Base-by-base conservation (phyloP, 2,888 invertebrate species). In the Eremobia ochroleuca region DNA sequence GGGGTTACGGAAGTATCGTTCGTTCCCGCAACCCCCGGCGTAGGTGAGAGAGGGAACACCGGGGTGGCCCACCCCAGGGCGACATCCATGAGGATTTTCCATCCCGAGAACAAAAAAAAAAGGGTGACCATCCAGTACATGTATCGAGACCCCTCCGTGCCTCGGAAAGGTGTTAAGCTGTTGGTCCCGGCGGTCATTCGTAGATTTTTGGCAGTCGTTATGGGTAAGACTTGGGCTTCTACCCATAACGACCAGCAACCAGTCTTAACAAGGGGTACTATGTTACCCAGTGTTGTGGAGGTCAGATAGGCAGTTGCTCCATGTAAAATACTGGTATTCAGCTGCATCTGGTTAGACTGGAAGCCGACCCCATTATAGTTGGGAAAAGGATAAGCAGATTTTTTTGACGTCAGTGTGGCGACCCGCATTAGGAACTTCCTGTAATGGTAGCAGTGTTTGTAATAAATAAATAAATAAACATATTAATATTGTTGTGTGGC, bases 401-500 rank as follows among this genome's bases (percentile, higher is more conserved):
- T 0, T 21, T 31, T 13, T 59, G 64, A 78, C 71, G 5, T 70
- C 70, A 65, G 0, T 34, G 2, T 28, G 9, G 8, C 31, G n/a
- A n/a, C n/a, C n/a, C n/a, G n/a, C n/a, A n/a, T n/a, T n/a, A n/a
- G n/a, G n/a, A n/a, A n/a, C n/a, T n/a, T n/a, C n/a, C n/a, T n/a
- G n/a, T n/a, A n/a, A n/a, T n/a, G n/a, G n/a, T n/a, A n/a, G n/a
- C n/a, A n/a, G n/a, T n/a, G n/a, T n/a, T n/a, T n/a, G n/a, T n/a
- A n/a, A n/a, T n/a, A n/a, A n/a, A n/a, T n/a, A n/a, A n/a, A n/a
- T n/a, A n/a, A n/a, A n/a, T n/a, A n/a, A 61, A 40, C 5, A 61
- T 52, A 71, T 72, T 55, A 46, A 49, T 62, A 34, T 28, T 58
- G 9, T 59, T n/a, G 52, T 52, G 52, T 52, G 25, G 49, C 9